A percentile compares a stretch with the other conserved stretches of the same genome.
Evolutionary conservation across 1,140 invertebrate genomes (phyloP).

Genomic region (Phortica variegata): DNA sequence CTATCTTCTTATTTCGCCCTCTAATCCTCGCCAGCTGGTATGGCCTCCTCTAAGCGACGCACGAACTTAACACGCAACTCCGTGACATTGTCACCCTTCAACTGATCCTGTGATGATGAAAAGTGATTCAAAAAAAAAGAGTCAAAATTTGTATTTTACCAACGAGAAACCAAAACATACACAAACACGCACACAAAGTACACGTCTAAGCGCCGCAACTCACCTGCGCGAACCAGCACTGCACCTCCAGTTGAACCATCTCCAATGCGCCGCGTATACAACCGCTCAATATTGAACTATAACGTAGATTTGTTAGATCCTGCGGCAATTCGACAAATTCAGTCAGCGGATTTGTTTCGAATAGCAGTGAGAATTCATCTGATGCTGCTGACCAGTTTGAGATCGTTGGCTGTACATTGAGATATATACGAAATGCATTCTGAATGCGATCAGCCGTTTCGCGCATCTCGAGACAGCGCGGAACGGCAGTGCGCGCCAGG

Average conservation of each 20-base stretch:
- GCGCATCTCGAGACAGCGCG: conserved; percentile 90
- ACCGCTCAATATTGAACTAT: conserved; percentile 93
- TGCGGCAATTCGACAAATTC: conserved; percentile 98
- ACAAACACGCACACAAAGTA: conserved; percentile 13
- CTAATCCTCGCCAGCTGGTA: conserved; percentile 97
- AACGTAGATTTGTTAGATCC: conserved; percentile 82
- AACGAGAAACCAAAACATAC: conserved; percentile 6
- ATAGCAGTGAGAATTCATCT: conserved; percentile 95
- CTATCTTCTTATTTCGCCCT: conserved; percentile 15
- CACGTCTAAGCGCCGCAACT: conserved; percentile 8
- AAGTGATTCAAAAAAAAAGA: conserved; percentile 12
- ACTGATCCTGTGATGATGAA: conserved; percentile 72
- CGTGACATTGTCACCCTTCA: conserved; percentile 92
- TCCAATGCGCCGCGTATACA: conserved; percentile 92
- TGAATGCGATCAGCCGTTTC: conserved; percentile 98
- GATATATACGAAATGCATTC: conserved; percentile 77
- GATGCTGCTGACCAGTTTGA: conserved; percentile 91
- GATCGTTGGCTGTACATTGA: conserved; percentile 87
- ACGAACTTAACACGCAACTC: conserved; percentile 96
- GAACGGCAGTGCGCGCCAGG: conserved; percentile 85
- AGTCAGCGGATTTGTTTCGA: conserved; percentile 95
- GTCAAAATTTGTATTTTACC: conserved; percentile 21
- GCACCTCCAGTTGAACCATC: conserved; percentile 88
- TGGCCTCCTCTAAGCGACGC: conserved; percentile 92
- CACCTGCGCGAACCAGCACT: conserved; percentile 75